These are phyloP conservation scores for Paedocypris micromegethes DNA, from an alignment of 2,797 vertebrate genomes.

Conservation along the genomic window DNA sequence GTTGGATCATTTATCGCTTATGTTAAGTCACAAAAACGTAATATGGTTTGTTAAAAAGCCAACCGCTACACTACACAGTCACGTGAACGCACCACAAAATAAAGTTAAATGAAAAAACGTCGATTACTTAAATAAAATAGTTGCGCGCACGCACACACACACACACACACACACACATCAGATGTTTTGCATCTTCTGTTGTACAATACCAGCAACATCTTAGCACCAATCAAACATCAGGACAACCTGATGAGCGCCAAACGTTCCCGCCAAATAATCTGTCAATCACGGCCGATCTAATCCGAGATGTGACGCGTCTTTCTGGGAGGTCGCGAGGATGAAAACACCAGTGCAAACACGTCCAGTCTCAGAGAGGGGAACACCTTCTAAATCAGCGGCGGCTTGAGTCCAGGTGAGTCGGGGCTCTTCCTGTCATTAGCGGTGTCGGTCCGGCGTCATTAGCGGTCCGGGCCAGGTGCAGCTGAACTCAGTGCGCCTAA, in stretches of 20 bases:
- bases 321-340: constrained; percentile 20
- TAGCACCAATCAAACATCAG: constrained; percentile 7
- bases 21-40: too few relatives aligned
- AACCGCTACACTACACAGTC: too few relatives aligned
- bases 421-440: constrained; percentile 45
- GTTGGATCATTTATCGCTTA: too few relatives aligned
- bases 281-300: too few relatives aligned
- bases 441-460: constrained; percentile 79
- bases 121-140: too few relatives aligned
- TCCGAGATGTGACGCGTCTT: too few relatives aligned
- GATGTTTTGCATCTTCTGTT: constrained; percentile 7
- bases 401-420: constrained; percentile 32
- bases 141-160: neutral
- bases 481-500: constrained; percentile 75
- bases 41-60: too few relatives aligned
- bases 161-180: constrained; percentile 5
- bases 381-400: constrained; percentile 31
- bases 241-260: neutral
- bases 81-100: too few relatives aligned
- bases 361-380: constrained; percentile 7
- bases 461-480: constrained; percentile 86
- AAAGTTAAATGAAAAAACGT: too few relatives aligned
- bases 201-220: constrained; percentile 42
- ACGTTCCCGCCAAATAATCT: neutral
- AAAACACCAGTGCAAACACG: constrained; percentile 3